Percentiles rank a stretch among this genome's conserved stretches.
Conservation (phyloP, 1,140 invertebrate species). For the Brachionus rotundiformis region DNA sequence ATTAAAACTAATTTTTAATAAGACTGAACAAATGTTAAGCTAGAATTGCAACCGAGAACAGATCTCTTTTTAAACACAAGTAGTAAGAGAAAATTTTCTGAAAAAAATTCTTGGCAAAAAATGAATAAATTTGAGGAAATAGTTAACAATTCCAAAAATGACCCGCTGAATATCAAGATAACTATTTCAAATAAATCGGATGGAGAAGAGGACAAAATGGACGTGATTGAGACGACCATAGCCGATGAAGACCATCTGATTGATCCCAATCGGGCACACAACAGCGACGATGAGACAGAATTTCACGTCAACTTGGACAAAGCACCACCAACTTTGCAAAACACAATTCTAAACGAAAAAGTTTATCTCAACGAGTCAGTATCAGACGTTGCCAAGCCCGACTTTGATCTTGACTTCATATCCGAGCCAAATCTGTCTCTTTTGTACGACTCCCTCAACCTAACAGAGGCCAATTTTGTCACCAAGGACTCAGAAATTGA, state of each 20-base stretch:
- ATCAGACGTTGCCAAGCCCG: background rate
- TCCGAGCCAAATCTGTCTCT: conserved; percentile 21
- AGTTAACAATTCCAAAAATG: background rate
- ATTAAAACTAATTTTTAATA: too few species aligned
- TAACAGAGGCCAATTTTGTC: background rate
- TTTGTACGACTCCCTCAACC: conserved; percentile 18
- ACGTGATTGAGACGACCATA: background rate
- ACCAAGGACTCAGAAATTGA: background rate
- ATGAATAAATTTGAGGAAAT: conserved; percentile 33
- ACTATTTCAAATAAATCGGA: background rate
- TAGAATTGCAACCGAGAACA: too few species aligned
- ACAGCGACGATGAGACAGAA: conserved; percentile 17
- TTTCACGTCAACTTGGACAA: conserved; percentile 51
- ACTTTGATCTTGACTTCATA: background rate
- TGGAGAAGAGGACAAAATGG: background rate
- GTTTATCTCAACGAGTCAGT: conserved; percentile 26
- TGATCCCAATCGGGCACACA: background rate
- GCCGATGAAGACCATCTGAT: background rate
- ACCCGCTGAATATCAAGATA: background rate
- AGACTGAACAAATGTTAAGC: too few species aligned
- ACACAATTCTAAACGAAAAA: conserved; percentile 50
- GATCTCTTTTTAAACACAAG: too few species aligned
- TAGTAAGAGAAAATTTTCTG: too few species aligned
- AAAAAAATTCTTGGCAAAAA: background rate
- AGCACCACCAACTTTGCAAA: conserved; percentile 34